phyloP scores from a whole-genome alignment of 2,888 invertebrate genomes.

The Drosophila neonasuta region DNA sequence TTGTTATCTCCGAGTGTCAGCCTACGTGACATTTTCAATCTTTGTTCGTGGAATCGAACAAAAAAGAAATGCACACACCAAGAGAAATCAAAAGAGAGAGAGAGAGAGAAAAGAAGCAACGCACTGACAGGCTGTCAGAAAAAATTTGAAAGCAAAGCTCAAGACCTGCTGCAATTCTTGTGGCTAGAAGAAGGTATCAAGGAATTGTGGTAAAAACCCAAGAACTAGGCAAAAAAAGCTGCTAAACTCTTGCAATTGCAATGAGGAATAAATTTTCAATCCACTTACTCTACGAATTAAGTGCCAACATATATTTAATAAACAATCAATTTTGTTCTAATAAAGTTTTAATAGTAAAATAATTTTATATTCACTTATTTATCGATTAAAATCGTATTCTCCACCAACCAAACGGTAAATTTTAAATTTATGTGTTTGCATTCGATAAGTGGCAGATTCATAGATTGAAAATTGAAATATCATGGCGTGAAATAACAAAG shows the following conservation, averaged over 20 bases:
- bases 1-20: conserved; percentile 55
- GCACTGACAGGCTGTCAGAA: conserved; percentile 18
- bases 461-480: conserved; percentile 13
- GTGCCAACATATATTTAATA: too few relatives aligned
- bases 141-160: conserved; percentile 18
- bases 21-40: conserved; percentile 60
- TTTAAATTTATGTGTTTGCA: not conserved
- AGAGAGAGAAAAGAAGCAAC: not conserved
- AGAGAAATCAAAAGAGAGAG: not conserved
- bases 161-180: conserved; percentile 6
- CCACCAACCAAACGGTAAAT: too few relatives aligned
- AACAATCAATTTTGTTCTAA: too few relatives aligned
- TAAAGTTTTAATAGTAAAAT: too few relatives aligned
- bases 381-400: too few relatives aligned
- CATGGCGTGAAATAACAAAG: not conserved
- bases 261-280: not conserved
- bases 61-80: conserved; percentile 8
- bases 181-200: not conserved
- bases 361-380: not conserved
- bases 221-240: not conserved
- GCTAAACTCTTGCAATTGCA: conserved; percentile 5
- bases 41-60: conserved; percentile 28
- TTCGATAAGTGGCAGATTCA: conserved; percentile 5
- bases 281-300: too few relatives aligned
- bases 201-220: not conserved